Conservation (phyloP, 2,888 invertebrate genomes). For the Dendrolimus houi region DNA sequence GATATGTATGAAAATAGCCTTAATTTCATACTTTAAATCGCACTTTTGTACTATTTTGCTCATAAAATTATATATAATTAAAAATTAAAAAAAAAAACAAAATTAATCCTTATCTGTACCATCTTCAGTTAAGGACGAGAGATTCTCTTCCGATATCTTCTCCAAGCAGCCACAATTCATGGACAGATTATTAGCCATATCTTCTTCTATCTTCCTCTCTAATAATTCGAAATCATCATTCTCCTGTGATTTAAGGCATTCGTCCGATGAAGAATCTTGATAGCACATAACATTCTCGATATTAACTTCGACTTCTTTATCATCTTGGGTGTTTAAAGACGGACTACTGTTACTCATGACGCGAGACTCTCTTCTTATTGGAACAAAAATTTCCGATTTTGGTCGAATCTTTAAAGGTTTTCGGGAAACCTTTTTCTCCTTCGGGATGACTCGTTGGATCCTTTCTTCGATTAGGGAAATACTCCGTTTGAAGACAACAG, state of each 20-base stretch:
- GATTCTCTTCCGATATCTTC: constrained; percentile 65
- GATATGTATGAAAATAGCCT: too few relatives aligned
- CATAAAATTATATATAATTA: constrained; percentile 6
- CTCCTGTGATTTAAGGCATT: constrained; percentile 52
- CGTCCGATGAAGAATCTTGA: constrained; percentile 66
- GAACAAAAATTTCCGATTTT: constrained; percentile 39
- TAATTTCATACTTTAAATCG: too few relatives aligned
- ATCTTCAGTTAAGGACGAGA: constrained; percentile 47
- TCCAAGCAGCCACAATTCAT: constrained; percentile 42
- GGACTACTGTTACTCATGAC: constrained; percentile 54
- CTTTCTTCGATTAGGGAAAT: constrained; percentile 60
- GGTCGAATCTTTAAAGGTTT: constrained; percentile 27
- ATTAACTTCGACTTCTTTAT: constrained; percentile 48
- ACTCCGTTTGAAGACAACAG: constrained; percentile 60
- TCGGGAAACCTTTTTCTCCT: constrained; percentile 32
- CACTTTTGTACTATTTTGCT: too few relatives aligned
- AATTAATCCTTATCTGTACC: constrained; percentile 23
- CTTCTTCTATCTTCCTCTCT: constrained; percentile 56
- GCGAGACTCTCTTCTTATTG: constrained; percentile 34
- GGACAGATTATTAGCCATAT: constrained; percentile 32
- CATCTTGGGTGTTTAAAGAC: constrained; percentile 33
- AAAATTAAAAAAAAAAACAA: constrained; percentile 13
- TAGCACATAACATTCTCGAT: constrained; percentile 59
- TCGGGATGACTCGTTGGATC: constrained; percentile 50
- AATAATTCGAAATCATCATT: constrained; percentile 56